A percentile compares a stretch with the other conserved stretches of the same genome.
Evolutionary conservation across 2,888 invertebrate species (phyloP).

Genomic region (Drosophila acutilabella): DNA sequence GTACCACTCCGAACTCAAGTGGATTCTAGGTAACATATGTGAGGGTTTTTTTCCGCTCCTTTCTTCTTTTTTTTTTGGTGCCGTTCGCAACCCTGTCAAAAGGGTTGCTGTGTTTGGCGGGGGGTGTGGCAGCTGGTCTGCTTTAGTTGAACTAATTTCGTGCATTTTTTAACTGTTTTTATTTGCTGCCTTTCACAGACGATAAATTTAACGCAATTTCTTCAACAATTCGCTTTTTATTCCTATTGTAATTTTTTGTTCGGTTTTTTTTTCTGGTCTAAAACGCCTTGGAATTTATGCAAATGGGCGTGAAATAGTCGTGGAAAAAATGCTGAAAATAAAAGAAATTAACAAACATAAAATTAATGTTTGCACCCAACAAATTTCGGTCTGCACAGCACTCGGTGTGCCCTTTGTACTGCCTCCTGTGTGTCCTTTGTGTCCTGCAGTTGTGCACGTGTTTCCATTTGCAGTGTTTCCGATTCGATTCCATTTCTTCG

Average conservation of each 20-base stretch:
- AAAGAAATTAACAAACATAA: constrained; percentile 83
- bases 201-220: constrained; percentile 75
- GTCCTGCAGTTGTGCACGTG: constrained; percentile 52
- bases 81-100: constrained; percentile 22
- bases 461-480: constrained; percentile 56
- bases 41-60: constrained; percentile 35
- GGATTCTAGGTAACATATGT: constrained; percentile 66
- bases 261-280: neutral
- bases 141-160: constrained; percentile 72
- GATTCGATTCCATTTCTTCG: constrained; percentile 29
- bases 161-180: constrained; percentile 45
- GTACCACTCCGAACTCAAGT: constrained; percentile 43
- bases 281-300: constrained; percentile 73
- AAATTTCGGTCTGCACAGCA: constrained; percentile 43
- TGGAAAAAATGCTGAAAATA: constrained; percentile 68
- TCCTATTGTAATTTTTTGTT: constrained; percentile 3
- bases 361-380: constrained; percentile 83
- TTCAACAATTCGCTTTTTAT: constrained; percentile 47
- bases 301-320: constrained; percentile 80
- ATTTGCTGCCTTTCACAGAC: constrained; percentile 64
- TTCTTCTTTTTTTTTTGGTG: neutral
- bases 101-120: constrained; percentile 50
- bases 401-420: constrained; percentile 2
- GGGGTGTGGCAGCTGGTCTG: constrained; percentile 19
- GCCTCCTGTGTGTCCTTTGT: constrained; percentile 17